phyloP scores from a whole-genome alignment of 2,797 vertebrate genomes.

The Melanogrammus aeglefinus region DNA sequence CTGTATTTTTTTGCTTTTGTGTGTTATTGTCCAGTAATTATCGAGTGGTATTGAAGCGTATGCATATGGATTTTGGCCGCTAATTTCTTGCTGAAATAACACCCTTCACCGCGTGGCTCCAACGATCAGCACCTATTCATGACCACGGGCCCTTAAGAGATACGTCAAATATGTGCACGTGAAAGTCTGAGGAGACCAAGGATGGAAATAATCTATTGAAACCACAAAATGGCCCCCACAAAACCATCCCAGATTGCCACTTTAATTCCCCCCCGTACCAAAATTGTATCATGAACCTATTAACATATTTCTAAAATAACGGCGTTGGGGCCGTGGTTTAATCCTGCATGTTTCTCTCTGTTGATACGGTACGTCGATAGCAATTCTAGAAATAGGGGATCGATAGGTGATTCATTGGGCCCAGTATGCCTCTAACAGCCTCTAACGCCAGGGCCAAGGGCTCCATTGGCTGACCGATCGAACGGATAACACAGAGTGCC shows the following conservation, averaged over 20 bases:
- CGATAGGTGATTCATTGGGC: neutral
- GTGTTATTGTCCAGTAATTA: conserved; percentile 60
- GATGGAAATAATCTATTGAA: too few relatives aligned
- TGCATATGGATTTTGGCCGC: conserved; percentile 68
- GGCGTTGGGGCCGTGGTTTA: neutral
- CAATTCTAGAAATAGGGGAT: neutral
- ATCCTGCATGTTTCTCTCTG: neutral
- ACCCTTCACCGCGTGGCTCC: conserved; percentile 34
- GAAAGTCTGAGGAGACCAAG: neutral
- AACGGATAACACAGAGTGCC: too few relatives aligned
- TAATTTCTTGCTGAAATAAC: conserved; percentile 67
- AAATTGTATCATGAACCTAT: neutral
- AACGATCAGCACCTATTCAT: conserved; percentile 41
- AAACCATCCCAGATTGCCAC: neutral
- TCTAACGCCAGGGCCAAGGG: too few relatives aligned
- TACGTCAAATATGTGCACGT: neutral
- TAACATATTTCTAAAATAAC: neutral
- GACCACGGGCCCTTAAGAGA: conserved; percentile 41
- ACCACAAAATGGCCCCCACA: neutral
- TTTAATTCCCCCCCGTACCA: neutral
- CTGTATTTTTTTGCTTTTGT: conserved; percentile 47
- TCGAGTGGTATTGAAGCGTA: conserved; percentile 68
- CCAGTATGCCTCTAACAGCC: neutral
- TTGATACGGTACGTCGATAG: neutral
- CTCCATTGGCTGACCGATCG: too few relatives aligned